Evolutionary conservation across 2,888 invertebrate species (phyloP).

Genomic region (Aporophyla nigra): DNA sequence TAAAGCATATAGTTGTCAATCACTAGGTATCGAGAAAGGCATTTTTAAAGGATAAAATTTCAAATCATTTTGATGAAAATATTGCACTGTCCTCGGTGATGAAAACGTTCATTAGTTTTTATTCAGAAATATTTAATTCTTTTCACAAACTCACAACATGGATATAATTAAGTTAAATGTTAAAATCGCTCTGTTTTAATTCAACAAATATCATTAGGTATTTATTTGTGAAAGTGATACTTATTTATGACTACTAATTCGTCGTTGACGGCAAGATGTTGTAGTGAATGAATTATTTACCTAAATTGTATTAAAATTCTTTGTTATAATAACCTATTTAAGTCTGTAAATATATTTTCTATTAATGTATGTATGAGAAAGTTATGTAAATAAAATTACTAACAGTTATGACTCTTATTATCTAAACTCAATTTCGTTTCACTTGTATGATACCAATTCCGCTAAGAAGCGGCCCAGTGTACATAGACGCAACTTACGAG

Average conservation of each 20-base stretch:
- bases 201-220: not conserved
- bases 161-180: not conserved
- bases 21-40: not conserved
- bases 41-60: not conserved
- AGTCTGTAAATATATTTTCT: conserved; percentile 42
- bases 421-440: not conserved
- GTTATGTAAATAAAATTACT: conserved; percentile 24
- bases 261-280: not conserved
- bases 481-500: not conserved
- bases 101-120: not conserved
- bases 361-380: not conserved
- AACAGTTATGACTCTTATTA: not conserved
- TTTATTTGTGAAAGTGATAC: not conserved
- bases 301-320: not conserved
- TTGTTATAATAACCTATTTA: conserved; percentile 10
- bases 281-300: not conserved
- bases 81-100: conserved; percentile 18
- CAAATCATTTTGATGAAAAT: not conserved
- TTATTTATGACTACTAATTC: not conserved
- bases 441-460: not conserved
- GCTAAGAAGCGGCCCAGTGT: not conserved
- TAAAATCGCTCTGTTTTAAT: not conserved
- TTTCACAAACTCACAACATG: not conserved
- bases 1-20: too few species aligned
- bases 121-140: not conserved